Evolutionary conservation across 1,140 invertebrate genomes (phyloP), one percentile per base, ranked within the genome.

Genomic region (honey bee (Apis mellifera)): DNA sequence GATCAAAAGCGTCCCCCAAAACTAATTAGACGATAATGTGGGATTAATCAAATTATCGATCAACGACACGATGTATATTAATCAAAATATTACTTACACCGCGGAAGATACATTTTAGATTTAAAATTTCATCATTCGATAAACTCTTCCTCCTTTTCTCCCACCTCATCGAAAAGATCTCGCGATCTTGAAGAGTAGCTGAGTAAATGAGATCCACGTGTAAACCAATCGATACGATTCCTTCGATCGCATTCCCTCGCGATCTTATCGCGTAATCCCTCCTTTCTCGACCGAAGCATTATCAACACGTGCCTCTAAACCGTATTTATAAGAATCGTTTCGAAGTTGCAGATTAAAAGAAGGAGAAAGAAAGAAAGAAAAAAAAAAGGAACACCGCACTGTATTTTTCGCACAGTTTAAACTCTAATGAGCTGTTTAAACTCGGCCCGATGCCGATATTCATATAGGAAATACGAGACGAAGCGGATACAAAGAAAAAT

Each of bases 401-500:
- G 17, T 17, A 32, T 75, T 23, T 23, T 48, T 9, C 42, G 15
- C 50, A 57, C n/a, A 50, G 32, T 75, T 52, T 64, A n/a, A n/a
- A 26, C 73, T 62, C 42, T 75, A 75, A 75, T 32, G 57, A 75
- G 42, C 57, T 52, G 19, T 75, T 75, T 85, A 86, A 89, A 74
- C 82, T 72, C 19, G 64, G 32, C 17, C 32, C 82, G 78, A 57
- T 52, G 62, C 79, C 55, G 65, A 83, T 77, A 60, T 15, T 59
- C 70, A 17, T 72, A 59, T 72, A 59, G 85, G 50, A 75, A 23
- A 64, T 59, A 62, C 75, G 83, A 72, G 11, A 68, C 48, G 55
- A 71, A 26, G n/a, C 13, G 13, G 52, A 52, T 48, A 21, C 4
- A 26, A 5, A 57, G 12, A 57, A 17, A 72, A 4, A 32, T 26